phyloP scores from a whole-genome alignment of 2,888 invertebrate species.

The Apodemia duryi region DNA sequence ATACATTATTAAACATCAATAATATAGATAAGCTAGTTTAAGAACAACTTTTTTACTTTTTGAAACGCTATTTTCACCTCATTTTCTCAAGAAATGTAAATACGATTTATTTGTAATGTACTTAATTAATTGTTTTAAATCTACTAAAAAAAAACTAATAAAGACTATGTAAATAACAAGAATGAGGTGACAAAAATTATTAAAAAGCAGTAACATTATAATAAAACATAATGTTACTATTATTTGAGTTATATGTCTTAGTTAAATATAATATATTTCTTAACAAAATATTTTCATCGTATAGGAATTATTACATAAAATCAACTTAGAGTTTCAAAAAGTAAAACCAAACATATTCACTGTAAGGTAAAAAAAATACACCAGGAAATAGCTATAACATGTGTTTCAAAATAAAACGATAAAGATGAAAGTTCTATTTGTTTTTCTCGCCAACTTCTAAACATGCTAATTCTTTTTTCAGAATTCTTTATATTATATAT shows the following conservation, averaged over 20 bases:
- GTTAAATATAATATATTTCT: too few relatives aligned
- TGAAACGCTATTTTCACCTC: not conserved
- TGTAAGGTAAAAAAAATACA: slow-evolving; percentile 75
- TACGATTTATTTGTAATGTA: too few relatives aligned
- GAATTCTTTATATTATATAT: not conserved
- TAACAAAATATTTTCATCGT: too few relatives aligned
- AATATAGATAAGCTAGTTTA: slow-evolving; percentile 9
- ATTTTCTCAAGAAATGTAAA: not conserved
- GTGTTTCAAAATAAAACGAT: slow-evolving; percentile 22
- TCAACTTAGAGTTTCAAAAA: slow-evolving; percentile 47
- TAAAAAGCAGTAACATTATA: too few relatives aligned
- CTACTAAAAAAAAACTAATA: too few relatives aligned
- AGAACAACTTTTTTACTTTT: slow-evolving; percentile 10
- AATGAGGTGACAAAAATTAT: too few relatives aligned
- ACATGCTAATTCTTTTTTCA: not conserved
- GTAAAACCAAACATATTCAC: slow-evolving; percentile 50
- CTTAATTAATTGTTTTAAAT: too few relatives aligned
- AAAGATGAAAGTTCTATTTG: slow-evolving; percentile 28
- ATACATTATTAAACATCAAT: slow-evolving; percentile 9
- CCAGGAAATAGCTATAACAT: slow-evolving; percentile 47
- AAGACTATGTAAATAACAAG: too few relatives aligned
- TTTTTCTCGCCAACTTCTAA: not conserved
- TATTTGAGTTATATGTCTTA: too few relatives aligned
- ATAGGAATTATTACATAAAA: not conserved
- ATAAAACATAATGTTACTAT: too few relatives aligned